phyloP scores from a whole-genome alignment of 1,140 invertebrate species.

The Listronotus bonariensis region DNA sequence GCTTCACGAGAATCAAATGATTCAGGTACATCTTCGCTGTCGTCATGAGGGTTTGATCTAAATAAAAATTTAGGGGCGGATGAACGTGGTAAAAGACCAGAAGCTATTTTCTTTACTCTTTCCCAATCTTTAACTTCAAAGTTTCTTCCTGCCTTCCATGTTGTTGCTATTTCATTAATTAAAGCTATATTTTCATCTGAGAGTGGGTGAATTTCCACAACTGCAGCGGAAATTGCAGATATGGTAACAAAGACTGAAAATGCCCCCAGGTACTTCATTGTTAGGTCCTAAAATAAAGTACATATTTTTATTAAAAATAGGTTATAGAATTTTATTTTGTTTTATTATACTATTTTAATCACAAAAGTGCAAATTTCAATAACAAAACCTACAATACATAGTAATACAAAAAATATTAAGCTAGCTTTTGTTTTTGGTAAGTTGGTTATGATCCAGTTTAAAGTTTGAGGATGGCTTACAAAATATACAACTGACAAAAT shows the following conservation, averaged over 20 bases:
- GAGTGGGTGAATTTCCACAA: conserved; percentile 14
- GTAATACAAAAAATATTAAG: too few relatives aligned
- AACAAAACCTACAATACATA: too few relatives aligned
- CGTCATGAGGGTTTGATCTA: not conserved
- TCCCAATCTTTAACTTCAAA: conserved; percentile 18
- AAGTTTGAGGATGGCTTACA: too few relatives aligned
- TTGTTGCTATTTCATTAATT: conserved; percentile 20
- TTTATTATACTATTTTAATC: too few relatives aligned
- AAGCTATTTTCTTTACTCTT: conserved; percentile 13
- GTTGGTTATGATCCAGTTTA: too few relatives aligned
- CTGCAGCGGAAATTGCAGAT: not conserved
- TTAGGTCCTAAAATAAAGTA: too few relatives aligned
- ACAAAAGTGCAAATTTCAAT: too few relatives aligned
- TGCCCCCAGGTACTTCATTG: conserved; percentile 3
- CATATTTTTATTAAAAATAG: too few relatives aligned
- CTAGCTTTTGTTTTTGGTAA: too few relatives aligned
- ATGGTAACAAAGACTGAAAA: not conserved
- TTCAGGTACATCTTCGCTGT: conserved; percentile 29
- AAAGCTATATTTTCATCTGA: conserved; percentile 19
- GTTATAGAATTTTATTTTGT: too few relatives aligned
- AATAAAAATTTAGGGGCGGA: not conserved
- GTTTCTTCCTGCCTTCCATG: conserved; percentile 25
- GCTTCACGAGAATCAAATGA: conserved; percentile 35
- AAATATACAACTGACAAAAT: too few relatives aligned
- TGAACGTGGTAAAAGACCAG: conserved; percentile 3